These are phyloP conservation scores for Hiodon tergisus DNA, from an alignment of 2,113 vertebrate species.

Conservation along the genomic window DNA sequence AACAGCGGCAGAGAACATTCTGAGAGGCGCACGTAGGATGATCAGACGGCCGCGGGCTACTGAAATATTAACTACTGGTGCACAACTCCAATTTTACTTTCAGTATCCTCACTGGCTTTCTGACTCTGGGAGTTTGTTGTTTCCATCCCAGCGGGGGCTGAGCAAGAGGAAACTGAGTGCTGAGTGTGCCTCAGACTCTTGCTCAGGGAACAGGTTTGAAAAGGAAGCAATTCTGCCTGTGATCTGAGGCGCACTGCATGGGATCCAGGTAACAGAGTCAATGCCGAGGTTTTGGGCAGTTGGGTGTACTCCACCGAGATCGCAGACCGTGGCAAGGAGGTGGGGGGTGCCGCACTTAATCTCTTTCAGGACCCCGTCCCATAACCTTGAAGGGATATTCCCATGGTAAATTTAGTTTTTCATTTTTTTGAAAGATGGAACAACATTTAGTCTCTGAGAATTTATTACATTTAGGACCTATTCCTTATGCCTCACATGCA, in stretches of 20 bases:
- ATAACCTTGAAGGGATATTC: constrained; percentile 50
- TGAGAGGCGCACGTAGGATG: constrained; percentile 22
- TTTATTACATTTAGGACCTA: constrained; percentile 40
- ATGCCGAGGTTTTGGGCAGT: constrained; percentile 56
- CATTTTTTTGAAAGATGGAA: constrained; percentile 31
- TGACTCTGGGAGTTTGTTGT: constrained; percentile 47
- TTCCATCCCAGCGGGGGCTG: constrained; percentile 40
- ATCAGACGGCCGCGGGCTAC: constrained; percentile 40
- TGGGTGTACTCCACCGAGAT: constrained; percentile 45
- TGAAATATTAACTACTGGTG: constrained; percentile 43
- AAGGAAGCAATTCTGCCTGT: constrained; percentile 63
- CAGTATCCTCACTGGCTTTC: constrained; percentile 36
- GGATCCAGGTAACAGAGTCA: constrained; percentile 58
- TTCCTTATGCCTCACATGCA: constrained; percentile 41
- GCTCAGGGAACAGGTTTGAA: constrained; percentile 59
- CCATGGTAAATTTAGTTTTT: constrained; percentile 40
- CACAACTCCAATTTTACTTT: constrained; percentile 38
- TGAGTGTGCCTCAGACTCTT: constrained; percentile 66
- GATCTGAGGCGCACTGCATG: constrained; percentile 63
- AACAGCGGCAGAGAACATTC: constrained; percentile 32
- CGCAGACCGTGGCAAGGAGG: constrained; percentile 45
- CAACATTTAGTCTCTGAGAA: constrained; percentile 36
- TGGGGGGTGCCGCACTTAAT: constrained; percentile 35
- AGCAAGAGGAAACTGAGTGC: constrained; percentile 62
- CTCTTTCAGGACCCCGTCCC: constrained; percentile 51